Evolutionary conservation across 2,888 invertebrate genomes (phyloP).

Genomic region (Itoplectis maculator): DNA sequence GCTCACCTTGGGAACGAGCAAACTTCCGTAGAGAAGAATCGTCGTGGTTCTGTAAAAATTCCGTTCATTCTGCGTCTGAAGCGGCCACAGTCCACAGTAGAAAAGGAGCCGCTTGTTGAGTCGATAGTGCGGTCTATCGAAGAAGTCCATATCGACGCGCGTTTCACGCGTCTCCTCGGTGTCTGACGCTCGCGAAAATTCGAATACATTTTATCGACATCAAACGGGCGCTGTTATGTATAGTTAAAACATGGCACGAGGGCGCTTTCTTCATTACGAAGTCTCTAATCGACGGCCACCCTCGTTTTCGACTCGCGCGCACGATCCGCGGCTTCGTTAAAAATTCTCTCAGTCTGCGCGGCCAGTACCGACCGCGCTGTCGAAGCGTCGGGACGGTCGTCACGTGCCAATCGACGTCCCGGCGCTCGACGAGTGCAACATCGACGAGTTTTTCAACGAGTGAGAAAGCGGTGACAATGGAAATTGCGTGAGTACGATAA

Average conservation of each 20-base stretch:
- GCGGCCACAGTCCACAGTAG: conserved; percentile 51
- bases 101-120: conserved; percentile 31
- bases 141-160: conserved; percentile 53
- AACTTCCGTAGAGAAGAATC: conserved; percentile 41
- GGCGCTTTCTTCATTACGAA: neutral
- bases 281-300: neutral
- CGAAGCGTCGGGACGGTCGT: neutral
- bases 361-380: neutral
- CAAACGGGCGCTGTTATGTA: neutral
- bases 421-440: too few species aligned
- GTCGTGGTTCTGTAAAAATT: conserved; percentile 17
- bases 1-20: conserved; percentile 56
- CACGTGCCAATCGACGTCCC: neutral
- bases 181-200: neutral
- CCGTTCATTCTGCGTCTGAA: conserved; percentile 24
- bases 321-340: neutral
- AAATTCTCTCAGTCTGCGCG: conserved; percentile 14
- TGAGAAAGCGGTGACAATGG: too few species aligned
- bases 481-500: too few species aligned
- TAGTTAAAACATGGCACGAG: neutral
- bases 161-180: neutral
- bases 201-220: neutral
- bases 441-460: too few species aligned
- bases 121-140: conserved; percentile 33
- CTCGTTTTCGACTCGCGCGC: neutral